These are phyloP conservation scores for Rhabdomys dilectus DNA, from an alignment of 2,113 vertebrate genomes.

Conservation along the genomic window DNA sequence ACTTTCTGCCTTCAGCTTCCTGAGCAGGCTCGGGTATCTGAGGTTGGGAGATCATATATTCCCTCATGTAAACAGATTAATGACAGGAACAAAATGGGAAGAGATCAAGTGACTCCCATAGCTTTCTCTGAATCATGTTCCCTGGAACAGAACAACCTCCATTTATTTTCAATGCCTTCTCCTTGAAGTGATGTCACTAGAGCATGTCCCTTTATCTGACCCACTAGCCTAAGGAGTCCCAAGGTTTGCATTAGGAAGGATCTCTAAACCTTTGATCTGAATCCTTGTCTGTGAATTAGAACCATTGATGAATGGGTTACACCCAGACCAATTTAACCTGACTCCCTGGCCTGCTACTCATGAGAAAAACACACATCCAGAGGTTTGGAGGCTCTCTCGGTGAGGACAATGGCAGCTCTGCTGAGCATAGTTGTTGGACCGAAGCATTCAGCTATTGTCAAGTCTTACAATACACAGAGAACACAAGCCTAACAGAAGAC, in stretches of 20 bases:
- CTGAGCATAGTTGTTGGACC: background rate
- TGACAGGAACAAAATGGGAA: background rate
- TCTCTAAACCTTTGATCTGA: background rate
- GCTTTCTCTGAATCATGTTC: background rate
- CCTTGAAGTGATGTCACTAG: conserved; percentile 7
- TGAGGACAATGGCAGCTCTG: background rate
- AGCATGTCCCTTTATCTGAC: background rate
- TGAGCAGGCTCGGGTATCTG: background rate
- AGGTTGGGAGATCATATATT: background rate
- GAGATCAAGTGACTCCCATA: background rate
- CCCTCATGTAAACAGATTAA: background rate
- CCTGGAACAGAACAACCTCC: conserved; percentile 8
- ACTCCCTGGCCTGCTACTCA: background rate
- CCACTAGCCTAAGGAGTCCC: background rate
- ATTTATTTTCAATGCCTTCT: background rate
- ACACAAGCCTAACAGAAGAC: background rate
- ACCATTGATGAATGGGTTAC: background rate
- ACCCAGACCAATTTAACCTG: background rate
- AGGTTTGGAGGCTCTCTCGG: background rate
- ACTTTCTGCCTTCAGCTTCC: background rate
- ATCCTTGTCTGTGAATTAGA: background rate
- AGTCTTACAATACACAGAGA: background rate
- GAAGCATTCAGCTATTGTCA: background rate
- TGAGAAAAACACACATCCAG: background rate
- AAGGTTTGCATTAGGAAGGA: background rate